These are phyloP conservation scores for Hippocampus comes DNA, from an alignment of 2,113 vertebrate genomes.

Conservation along the genomic window DNA sequence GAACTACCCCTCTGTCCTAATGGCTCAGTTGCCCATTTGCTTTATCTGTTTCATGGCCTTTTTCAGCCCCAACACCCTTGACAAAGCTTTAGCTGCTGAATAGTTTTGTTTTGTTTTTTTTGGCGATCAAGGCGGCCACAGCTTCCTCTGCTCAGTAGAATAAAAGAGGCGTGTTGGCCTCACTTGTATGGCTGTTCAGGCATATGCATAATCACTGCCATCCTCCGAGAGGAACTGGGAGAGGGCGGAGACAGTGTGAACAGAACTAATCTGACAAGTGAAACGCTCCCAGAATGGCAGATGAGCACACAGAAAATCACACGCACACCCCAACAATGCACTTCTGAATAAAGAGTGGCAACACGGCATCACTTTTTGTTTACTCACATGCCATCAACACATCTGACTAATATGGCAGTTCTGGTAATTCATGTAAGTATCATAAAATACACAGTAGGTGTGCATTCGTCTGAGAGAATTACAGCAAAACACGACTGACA, in stretches of 20 bases:
- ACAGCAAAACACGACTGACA: too few relatives aligned
- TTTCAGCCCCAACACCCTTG: slow-evolving; percentile 38
- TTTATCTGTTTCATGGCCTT: slow-evolving; percentile 35
- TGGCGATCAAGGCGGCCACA: slow-evolving; percentile 26
- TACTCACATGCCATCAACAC: too few relatives aligned
- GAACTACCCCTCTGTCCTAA: slow-evolving; percentile 21
- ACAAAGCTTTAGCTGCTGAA: slow-evolving; percentile 46
- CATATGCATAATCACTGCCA: slow-evolving; percentile 50
- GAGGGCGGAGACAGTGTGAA: slow-evolving; percentile 33
- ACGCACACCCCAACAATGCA: slow-evolving; percentile 1
- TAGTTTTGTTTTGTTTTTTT: slow-evolving; percentile 29
- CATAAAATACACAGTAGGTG: too few relatives aligned
- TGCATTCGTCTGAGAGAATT: too few relatives aligned
- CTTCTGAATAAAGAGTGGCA: not conserved
- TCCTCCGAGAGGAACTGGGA: slow-evolving; percentile 29
- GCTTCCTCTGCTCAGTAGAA: slow-evolving; percentile 46
- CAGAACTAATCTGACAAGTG: slow-evolving; percentile 47
- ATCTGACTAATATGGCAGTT: too few relatives aligned
- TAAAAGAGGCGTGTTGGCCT: slow-evolving; percentile 47
- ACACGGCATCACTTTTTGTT: not conserved
- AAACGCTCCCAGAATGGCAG: slow-evolving; percentile 22
- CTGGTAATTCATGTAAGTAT: too few relatives aligned
- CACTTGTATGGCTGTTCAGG: slow-evolving; percentile 44
- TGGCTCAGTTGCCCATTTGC: slow-evolving; percentile 11
- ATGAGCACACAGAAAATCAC: slow-evolving; percentile 9